Conservation (phyloP, 2,113 vertebrate species). For the Numida meleagris region DNA sequence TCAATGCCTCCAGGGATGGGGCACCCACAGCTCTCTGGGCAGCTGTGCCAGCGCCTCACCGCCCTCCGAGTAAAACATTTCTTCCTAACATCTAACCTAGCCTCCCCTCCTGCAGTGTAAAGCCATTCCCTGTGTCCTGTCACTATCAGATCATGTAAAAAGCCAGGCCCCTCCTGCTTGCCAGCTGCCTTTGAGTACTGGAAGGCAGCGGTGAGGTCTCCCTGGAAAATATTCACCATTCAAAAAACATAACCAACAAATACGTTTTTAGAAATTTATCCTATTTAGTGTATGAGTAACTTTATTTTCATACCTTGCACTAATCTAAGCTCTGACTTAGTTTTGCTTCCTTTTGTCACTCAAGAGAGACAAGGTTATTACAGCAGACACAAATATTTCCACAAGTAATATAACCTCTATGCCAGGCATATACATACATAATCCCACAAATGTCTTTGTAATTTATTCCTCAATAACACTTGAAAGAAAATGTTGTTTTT, state of each 20-base stretch:
- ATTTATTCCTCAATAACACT: background rate
- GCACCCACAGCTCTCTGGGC: no score
- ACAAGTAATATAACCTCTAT: background rate
- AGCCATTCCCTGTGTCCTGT: no score
- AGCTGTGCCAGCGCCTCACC: no score
- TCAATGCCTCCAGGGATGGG: no score
- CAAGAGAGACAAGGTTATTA: background rate
- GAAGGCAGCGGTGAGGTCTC: no score
- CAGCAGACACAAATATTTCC: background rate
- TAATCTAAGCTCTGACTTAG: background rate
- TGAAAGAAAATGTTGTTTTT: background rate
- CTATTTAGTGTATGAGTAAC: background rate
- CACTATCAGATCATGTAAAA: no score
- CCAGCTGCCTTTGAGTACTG: no score
- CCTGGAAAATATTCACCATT: background rate
- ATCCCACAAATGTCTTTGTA: background rate
- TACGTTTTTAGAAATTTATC: background rate
- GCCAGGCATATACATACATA: background rate
- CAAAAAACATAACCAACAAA: slow-evolving; percentile 3
- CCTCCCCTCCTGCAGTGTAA: no score
- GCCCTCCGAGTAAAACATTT: no score
- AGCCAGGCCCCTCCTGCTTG: no score
- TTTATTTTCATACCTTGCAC: background rate
- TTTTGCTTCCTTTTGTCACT: background rate
- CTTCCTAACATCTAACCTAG: no score